Base-by-base conservation (phyloP, 1,140 invertebrate species). In the Diorhabda sublineata region DNA sequence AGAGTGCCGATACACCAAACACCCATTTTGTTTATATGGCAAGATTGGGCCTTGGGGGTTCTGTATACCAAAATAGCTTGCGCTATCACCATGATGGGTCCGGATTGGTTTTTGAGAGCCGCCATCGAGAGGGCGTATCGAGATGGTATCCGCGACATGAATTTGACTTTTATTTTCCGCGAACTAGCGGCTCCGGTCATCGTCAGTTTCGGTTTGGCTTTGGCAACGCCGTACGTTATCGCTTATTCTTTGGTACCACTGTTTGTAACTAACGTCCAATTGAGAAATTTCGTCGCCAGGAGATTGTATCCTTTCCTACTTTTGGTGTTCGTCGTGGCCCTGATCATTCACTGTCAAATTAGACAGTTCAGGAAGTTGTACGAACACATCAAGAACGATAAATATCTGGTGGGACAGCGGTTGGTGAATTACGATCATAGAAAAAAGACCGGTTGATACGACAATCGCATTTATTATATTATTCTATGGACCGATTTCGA, bases 331-430 rank as follows among this genome's bases (percentile, higher is more conserved):
- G 78, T 92, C 4, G 82, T 92, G 47, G 83, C 87, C 59, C 86
- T 88, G 58, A 86, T 95, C 61, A 85, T 95, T 60, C 84, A 87
- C 64, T 88, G 93, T 78, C 84, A 89, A 82, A 89, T 97, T 47
- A 88, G 91, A 66, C 97, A 99, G 79, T 96, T 99, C 81, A 90
- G 88, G 75, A 92, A 95, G 76, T 85, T 99, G 0, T 98, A 98
- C 79, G 94, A 99, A 80, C 97, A 98, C 82, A 99, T 99, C 78
- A 98, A 98, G 82, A 98, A 99, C 84, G 97, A 99, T 80, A 99
- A 99, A 84, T 99, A 98, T 84, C 86, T 98, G 42, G 96, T 98
- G 3, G 96, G 97, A 0, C 92, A 95, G 77, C 87, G 95, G 66
- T 86, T 98, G 65, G 95, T 98, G 0, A 98, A 98, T 83, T 98